A percentile compares a stretch with the other conserved stretches of the same genome.
Evolutionary conservation across 2,113 vertebrate species (phyloP).

Genomic region (Ammodytes dubius): DNA sequence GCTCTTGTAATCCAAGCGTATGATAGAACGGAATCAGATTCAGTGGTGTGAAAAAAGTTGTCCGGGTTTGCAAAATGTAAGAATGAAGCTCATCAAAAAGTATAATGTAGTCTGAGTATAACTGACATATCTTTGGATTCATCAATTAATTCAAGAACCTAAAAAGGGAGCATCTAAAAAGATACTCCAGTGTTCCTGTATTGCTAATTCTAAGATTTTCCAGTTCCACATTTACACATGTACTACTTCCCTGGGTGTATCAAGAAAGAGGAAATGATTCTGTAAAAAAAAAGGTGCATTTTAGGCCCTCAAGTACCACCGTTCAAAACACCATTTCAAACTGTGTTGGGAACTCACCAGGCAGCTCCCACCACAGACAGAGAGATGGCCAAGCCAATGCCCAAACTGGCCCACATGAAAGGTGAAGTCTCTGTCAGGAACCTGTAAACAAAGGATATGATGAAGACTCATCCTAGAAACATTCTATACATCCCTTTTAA

Average conservation of each 20-base stretch:
- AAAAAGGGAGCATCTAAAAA: neutral
- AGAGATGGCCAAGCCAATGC: constrained; percentile 96
- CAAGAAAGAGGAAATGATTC: constrained; percentile 52
- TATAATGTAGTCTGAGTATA: neutral
- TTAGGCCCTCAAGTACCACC: neutral
- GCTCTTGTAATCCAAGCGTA: neutral
- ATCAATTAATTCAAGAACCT: neutral
- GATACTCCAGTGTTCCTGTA: neutral
- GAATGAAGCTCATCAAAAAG: neutral
- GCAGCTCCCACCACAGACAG: constrained; percentile 98
- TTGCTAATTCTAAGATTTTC: constrained; percentile 24
- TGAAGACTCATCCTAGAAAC: neutral
- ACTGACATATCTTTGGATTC: neutral
- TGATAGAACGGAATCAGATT: neutral
- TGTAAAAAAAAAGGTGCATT: neutral
- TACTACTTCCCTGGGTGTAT: constrained; percentile 5
- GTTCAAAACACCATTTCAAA: neutral
- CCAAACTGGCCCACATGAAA: constrained; percentile 98
- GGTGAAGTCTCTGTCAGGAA: constrained; percentile 98
- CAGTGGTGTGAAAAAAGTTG: neutral
- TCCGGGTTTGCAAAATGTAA: neutral
- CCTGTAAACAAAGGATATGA: constrained; percentile 79
- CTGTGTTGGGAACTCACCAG: constrained; percentile 87
- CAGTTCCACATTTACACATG: constrained; percentile 29
- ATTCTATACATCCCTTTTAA: too few species aligned